Conservation (phyloP, 2,888 invertebrate species). For the Oeneis ivallda region DNA sequence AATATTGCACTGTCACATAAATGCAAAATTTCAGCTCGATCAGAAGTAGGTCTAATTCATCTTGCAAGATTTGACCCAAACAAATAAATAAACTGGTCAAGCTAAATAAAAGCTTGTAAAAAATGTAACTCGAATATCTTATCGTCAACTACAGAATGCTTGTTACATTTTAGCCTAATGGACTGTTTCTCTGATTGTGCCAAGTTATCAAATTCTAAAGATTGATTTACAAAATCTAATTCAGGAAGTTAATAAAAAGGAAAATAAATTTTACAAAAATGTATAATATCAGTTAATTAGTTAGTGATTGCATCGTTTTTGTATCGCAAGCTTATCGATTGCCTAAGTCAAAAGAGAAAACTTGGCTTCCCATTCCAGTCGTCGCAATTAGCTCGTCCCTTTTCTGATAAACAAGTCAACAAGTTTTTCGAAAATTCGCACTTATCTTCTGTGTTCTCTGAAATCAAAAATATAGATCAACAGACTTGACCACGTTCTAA, state of each 20-base stretch:
- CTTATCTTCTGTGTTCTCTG: conserved; percentile 81
- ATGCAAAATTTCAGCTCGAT: too few relatives aligned
- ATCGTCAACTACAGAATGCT: neutral
- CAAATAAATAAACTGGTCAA: too few relatives aligned
- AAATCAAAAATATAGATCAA: conserved; percentile 39
- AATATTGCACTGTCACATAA: too few relatives aligned
- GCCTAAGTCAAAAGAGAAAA: conserved; percentile 25
- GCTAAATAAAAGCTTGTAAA: too few relatives aligned
- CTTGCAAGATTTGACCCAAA: too few relatives aligned
- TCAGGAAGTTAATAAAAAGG: neutral
- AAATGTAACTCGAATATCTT: too few relatives aligned
- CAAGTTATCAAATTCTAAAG: neutral
- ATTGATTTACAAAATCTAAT: neutral
- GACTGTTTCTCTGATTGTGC: neutral
- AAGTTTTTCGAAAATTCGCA: conserved; percentile 85
- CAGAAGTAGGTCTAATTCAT: too few relatives aligned
- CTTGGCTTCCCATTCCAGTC: conserved; percentile 80
- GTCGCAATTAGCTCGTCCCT: conserved; percentile 87
- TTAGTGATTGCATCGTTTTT: neutral
- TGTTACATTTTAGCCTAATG: neutral
- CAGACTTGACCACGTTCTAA: neutral
- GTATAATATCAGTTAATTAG: neutral
- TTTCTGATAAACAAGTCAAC: conserved; percentile 85
- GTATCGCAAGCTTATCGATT: neutral
- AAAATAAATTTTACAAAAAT: conserved; percentile 1